A percentile compares a stretch with the other conserved stretches of the same genome.
phyloP scores from a whole-genome alignment of 2,113 vertebrate genomes.

The Bambusicola thoracicus region DNA sequence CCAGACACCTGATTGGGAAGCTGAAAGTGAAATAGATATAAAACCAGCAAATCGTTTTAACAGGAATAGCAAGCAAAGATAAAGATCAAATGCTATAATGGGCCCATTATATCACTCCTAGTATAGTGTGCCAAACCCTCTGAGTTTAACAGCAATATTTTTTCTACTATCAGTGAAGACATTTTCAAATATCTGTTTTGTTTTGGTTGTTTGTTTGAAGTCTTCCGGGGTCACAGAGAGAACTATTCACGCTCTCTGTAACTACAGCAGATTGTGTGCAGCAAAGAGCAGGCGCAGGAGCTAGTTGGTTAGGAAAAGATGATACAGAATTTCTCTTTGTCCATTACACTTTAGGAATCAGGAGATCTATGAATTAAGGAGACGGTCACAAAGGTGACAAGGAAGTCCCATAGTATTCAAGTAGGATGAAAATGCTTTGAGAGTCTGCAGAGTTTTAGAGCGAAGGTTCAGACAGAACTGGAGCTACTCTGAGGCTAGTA shows the following conservation, averaged over 20 bases:
- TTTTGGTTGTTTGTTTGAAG: not conserved
- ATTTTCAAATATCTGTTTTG: not conserved
- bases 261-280: not conserved
- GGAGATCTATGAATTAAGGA: not conserved
- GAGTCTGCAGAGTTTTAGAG: not conserved
- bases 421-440: not conserved
- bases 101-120: not conserved
- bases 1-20: not conserved
- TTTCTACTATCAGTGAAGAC: not conserved
- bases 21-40: not conserved
- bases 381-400: not conserved
- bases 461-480: not conserved
- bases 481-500: not conserved
- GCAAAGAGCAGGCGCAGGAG: not conserved
- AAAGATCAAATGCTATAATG: not conserved
- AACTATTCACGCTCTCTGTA: not conserved
- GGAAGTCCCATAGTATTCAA: not conserved
- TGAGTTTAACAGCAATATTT: not conserved
- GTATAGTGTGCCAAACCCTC: not conserved
- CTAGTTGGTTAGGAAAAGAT: not conserved
- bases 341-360: not conserved
- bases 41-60: not conserved
- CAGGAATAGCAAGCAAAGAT: not conserved
- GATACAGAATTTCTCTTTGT: not conserved
- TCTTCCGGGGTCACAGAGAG: not conserved